Evolutionary conservation across 2,113 vertebrate genomes (phyloP), one percentile per base, ranked within the genome.

Genomic region (Arothron firmamentum): DNA sequence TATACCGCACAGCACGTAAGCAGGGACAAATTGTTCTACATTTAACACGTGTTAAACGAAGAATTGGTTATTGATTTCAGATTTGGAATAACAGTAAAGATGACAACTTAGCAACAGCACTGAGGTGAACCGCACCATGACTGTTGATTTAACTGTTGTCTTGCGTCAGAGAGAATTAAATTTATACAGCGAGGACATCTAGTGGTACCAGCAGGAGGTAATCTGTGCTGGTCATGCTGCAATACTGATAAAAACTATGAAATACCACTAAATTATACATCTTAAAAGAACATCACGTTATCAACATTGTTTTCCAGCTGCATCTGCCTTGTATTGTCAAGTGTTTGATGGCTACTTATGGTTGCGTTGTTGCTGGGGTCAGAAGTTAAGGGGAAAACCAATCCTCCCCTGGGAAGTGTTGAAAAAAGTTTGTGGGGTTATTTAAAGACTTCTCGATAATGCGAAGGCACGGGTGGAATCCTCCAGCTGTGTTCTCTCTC

Each of bases 361-460:
- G 56, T 56, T 73, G 71, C 59, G 69, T 77, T 34, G 74, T 67
- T 59, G 59, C 58, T 16, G 56, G 59, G 81, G 83, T 88, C 79
- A 87, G 43, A 59, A 79, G 83, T 83, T 85, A 52, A 78, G 49
- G 20, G 5, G 79, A 65, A 86, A 85, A 60, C 62, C 50, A 76
- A 85, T 55, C 71, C 78, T 75, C 78, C 59, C 48, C 0, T 23
- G 70, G 74, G 80, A 75, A 74, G 63, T 1, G 1, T 55, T 21
- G 41, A 55, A 25, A 67, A 60, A 72, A 84, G 67, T 58, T 17
- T 56, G 65, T 21, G 18, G 20, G 50, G 64, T 80, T 90, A 89
- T 88, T 90, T 85, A 78, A 74, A 86, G 81, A 50, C 17, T 14
- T 31, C 49, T 67, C 7, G 66, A 84, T 87, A 88, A 87, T 83